Evolutionary conservation across 1,140 invertebrate species (phyloP).

Genomic region (Calliopsis andreniformis): DNA sequence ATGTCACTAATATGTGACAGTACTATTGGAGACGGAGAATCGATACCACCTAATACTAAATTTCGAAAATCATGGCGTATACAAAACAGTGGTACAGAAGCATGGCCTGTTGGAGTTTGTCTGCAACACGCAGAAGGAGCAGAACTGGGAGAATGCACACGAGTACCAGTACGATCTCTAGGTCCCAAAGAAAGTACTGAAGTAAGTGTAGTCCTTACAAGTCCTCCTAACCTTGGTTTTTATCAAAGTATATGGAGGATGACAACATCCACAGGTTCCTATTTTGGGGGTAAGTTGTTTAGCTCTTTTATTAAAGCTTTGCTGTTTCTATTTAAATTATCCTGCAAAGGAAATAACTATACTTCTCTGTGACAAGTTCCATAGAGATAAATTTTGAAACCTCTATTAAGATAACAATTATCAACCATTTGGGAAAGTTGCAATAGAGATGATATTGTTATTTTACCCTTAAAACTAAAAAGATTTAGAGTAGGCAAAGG

Average conservation of each 20-base stretch:
- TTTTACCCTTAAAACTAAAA: too few relatives aligned
- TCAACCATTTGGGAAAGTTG: too few relatives aligned
- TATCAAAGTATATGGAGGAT: conserved; percentile 93
- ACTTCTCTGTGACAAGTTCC: too few relatives aligned
- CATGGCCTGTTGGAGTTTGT: conserved; percentile 90
- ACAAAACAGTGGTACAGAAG: conserved; percentile 89
- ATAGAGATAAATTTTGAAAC: too few relatives aligned
- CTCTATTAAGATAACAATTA: too few relatives aligned
- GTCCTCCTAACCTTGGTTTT: conserved; percentile 86
- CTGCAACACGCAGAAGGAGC: conserved; percentile 86
- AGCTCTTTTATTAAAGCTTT: too few relatives aligned
- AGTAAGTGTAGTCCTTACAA: conserved; percentile 86
- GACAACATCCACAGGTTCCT: conserved; percentile 88
- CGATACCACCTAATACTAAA: conserved; percentile 87
- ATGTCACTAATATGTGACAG: conserved; percentile 91
- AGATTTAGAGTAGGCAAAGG: too few relatives aligned
- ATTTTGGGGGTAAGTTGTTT: conserved; percentile 88
- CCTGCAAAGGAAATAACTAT: not conserved
- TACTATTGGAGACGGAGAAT: conserved; percentile 88
- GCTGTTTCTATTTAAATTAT: too few relatives aligned
- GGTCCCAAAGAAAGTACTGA: conserved; percentile 86
- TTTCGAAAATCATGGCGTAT: conserved; percentile 92
- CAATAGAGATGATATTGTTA: too few relatives aligned
- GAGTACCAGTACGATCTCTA: conserved; percentile 84
- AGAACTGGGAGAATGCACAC: conserved; percentile 82